Evolutionary conservation across 2,797 vertebrate species (phyloP).

Genomic region (Chromobotia macracanthus): DNA sequence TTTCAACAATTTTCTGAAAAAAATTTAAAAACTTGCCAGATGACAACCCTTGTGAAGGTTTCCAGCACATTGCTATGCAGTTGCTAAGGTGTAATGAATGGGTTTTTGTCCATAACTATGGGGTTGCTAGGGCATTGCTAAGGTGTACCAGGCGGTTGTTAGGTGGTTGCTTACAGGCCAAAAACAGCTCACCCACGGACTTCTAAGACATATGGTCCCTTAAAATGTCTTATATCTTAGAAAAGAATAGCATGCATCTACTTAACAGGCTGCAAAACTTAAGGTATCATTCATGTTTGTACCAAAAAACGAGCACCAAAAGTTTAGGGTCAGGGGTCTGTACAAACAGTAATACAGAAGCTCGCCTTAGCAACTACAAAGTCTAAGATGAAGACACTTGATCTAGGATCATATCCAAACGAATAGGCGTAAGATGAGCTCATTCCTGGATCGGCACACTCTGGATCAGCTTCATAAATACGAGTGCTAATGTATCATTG

Average conservation of each 20-base stretch:
- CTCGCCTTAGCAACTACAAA: slow-evolving; percentile 2
- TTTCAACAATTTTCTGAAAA: background rate
- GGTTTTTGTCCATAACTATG: too few species aligned
- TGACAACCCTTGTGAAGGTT: background rate
- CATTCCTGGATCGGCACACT: background rate
- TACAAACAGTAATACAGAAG: background rate
- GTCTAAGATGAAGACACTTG: slow-evolving; percentile 8
- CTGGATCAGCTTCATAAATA: slow-evolving; percentile 30
- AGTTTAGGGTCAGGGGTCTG: background rate
- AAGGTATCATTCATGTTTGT: slow-evolving; percentile 18
- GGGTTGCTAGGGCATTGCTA: too few species aligned
- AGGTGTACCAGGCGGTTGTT: too few species aligned
- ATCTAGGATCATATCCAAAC: slow-evolving; percentile 31
- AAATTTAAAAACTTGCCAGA: background rate
- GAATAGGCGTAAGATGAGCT: slow-evolving; percentile 19
- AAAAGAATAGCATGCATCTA: too few species aligned
- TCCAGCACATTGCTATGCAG: background rate
- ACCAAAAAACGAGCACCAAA: background rate
- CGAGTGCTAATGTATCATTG: slow-evolving; percentile 13
- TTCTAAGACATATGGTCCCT: too few species aligned
- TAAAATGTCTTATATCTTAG: too few species aligned
- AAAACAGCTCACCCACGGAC: background rate
- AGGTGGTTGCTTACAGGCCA: background rate
- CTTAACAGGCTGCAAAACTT: slow-evolving; percentile 7
- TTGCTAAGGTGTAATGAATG: background rate